Conservation (phyloP, 2,113 vertebrate genomes). For the Hemiprocne comata region DNA sequence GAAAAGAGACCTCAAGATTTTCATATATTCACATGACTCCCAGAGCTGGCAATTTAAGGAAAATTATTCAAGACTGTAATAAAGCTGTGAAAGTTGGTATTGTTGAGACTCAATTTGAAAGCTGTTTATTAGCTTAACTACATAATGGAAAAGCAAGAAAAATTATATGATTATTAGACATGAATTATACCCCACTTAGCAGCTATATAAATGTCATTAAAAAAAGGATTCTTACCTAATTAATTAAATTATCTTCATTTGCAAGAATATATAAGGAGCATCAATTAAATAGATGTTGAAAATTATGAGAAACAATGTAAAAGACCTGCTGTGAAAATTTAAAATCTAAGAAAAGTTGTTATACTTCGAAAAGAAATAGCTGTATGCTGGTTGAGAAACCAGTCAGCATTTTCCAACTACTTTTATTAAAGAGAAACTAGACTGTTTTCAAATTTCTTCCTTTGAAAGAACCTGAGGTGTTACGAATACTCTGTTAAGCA, state of each 20-base stretch:
- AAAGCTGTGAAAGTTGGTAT: background rate
- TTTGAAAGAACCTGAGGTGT: slow-evolving; percentile 57
- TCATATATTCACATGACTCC: background rate
- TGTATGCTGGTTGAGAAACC: slow-evolving; percentile 4
- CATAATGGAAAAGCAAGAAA: background rate
- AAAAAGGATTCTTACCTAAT: background rate
- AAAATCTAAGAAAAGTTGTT: background rate
- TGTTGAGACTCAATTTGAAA: background rate
- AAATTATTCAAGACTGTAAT: background rate
- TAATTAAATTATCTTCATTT: background rate
- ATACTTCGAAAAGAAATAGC: slow-evolving; percentile 12
- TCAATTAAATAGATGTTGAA: background rate
- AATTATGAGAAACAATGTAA: background rate
- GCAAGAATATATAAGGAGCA: background rate
- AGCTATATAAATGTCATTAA: background rate
- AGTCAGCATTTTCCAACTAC: slow-evolving; percentile 22
- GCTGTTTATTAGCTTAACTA: background rate
- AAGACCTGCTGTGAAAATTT: background rate
- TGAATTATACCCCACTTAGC: background rate
- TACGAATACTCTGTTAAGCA: slow-evolving; percentile 51
- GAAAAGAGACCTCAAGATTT: background rate
- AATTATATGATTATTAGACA: background rate
- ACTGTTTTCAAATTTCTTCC: slow-evolving; percentile 57
- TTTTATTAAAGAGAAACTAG: slow-evolving; percentile 57
- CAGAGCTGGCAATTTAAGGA: background rate